phyloP scores from a whole-genome alignment of 2,888 invertebrate species.

The Clitarchus hookeri region DNA sequence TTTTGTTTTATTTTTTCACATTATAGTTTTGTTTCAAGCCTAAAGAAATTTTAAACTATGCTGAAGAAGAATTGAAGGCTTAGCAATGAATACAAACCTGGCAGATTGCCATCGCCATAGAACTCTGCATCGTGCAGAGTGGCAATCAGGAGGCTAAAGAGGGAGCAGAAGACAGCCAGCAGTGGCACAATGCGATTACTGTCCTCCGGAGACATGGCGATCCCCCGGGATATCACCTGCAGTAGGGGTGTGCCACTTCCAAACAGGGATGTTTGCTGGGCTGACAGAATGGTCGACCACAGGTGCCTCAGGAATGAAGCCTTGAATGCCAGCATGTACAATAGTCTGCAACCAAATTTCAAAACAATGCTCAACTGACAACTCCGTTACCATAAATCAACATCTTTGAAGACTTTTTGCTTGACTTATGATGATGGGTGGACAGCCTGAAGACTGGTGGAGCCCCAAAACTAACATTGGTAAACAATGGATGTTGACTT shows the following conservation, averaged over 20 bases:
- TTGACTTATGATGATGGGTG: neutral
- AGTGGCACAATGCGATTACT: conserved; percentile 74
- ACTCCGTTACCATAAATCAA: neutral
- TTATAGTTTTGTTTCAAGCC: too few species aligned
- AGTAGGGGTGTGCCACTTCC: conserved; percentile 63
- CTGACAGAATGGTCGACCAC: conserved; percentile 63
- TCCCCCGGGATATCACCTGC: conserved; percentile 69
- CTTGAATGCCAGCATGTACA: conserved; percentile 81
- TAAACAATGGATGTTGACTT: too few species aligned
- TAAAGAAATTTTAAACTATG: neutral
- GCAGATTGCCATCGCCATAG: conserved; percentile 58
- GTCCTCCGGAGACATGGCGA: conserved; percentile 63
- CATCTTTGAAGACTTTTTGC: neutral
- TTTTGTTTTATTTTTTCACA: too few species aligned
- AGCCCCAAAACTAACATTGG: too few species aligned
- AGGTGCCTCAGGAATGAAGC: conserved; percentile 75
- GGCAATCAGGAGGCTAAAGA: conserved; percentile 78
- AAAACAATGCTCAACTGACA: neutral
- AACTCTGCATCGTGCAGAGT: conserved; percentile 89
- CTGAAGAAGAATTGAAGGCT: neutral
- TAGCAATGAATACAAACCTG: conserved; percentile 34
- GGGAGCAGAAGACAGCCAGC: conserved; percentile 80
- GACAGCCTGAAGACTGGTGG: too few species aligned
- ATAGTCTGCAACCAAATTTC: conserved; percentile 57
- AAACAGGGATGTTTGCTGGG: conserved; percentile 57